Base-by-base conservation (phyloP, 2,113 vertebrate genomes). In the Montifringilla adamsi region DNA sequence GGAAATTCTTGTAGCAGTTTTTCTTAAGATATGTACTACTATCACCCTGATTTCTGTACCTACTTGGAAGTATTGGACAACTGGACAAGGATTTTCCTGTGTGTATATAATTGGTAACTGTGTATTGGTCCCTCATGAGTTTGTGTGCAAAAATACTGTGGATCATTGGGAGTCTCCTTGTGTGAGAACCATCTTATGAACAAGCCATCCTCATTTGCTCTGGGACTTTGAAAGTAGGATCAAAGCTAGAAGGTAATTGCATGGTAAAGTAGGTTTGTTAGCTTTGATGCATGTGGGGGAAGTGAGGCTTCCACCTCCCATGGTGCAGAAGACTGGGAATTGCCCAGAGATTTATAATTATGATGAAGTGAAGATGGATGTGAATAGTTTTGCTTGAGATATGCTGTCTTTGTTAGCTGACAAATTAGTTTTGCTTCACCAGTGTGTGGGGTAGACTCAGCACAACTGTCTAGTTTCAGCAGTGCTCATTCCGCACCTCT, bases 191-290 rank as follows among this genome's bases (percentile, higher is more conserved):
- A 20, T 49, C 46, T 62, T 95, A 50, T 1, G 70, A 87, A 50
- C 47, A 69, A 93, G 43, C 11, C 87, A 76, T 62, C 84, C 77
- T 52, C 30, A 13, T 94, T 87, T 91, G 28, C 62, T 91, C 50
- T 95, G 67, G 17, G 24, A 63, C 70, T 76, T 88, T 77, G 59
- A 87, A 85, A 90, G 39, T 3, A 70, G 90, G 56, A 94, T 90
- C 90, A 96, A 90, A 96, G 60, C 59, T 81, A 59, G 43, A 72
- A 70, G 43, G 39, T 77, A 86, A 74, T 81, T 92, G 52, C 72
- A 46, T 27, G 77, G 22, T 81, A 62, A 88, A 88, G 72, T 67
- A 84, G 37, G 49, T 93, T 91, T 93, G 23, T 84, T 91, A 68
- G 58, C 53, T 95, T 87, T 88, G 82, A 80, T 90, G 79, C 37